A percentile compares a stretch with the other conserved stretches of the same genome.
Evolutionary conservation across 2,113 vertebrate genomes (phyloP).

Genomic region (Tachysurus vachellii): DNA sequence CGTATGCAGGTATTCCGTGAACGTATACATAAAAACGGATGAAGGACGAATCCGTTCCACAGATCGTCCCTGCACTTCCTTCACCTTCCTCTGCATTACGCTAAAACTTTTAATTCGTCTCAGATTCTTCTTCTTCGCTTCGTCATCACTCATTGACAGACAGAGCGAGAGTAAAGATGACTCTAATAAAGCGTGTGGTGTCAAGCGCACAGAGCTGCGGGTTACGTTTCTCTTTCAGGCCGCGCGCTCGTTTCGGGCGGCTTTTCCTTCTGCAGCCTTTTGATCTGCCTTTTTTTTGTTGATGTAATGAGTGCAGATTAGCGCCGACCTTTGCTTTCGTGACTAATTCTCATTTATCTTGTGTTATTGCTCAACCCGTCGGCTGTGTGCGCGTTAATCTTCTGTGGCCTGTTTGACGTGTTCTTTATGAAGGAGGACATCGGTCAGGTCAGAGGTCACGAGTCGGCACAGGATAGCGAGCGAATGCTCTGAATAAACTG

Average conservation of each 20-base stretch:
- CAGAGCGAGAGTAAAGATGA: neutral
- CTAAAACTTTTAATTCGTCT: neutral
- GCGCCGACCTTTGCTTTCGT: conserved; percentile 68
- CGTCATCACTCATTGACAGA: conserved; percentile 24
- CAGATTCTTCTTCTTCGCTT: neutral
- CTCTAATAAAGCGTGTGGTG: neutral
- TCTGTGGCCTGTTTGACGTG: conserved; percentile 48
- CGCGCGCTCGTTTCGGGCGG: conserved; percentile 18
- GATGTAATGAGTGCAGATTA: conserved; percentile 58
- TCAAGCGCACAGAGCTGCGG: neutral
- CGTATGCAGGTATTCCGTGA: neutral
- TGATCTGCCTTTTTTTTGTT: conserved; percentile 64
- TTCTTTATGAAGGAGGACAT: conserved; percentile 51
- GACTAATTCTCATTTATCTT: conserved; percentile 61
- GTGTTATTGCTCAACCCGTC: conserved; percentile 55
- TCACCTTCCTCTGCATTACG: conserved; percentile 13
- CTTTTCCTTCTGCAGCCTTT: conserved; percentile 46
- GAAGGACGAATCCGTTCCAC: conserved; percentile 9
- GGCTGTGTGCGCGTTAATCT: conserved; percentile 59
- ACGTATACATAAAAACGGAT: neutral
- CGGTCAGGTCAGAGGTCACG: conserved; percentile 6
- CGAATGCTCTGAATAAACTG: neutral
- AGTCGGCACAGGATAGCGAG: neutral
- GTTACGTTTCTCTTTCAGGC: conserved; percentile 25
- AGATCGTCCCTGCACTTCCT: neutral